Base-by-base conservation (phyloP, 2,888 invertebrate species). In the Diarsia brunnea region DNA sequence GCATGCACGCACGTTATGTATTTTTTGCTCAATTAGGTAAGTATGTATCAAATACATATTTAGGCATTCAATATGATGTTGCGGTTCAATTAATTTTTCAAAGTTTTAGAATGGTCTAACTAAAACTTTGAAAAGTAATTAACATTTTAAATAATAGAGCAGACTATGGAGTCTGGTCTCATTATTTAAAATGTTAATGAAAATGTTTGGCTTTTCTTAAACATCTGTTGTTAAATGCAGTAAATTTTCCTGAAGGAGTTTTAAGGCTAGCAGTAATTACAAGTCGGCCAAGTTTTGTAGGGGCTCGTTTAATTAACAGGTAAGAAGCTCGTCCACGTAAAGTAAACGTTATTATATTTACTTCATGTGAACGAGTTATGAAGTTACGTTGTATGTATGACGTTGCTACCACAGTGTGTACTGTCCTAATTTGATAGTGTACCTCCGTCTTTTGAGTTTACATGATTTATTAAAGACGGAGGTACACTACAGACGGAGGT, bases 251-350 rank as follows among this genome's bases (percentile, higher is more conserved):
- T 69, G 16, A 7, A 63, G 51, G 45, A 27, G 24, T 80, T 75
- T 69, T 51, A 64, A 64, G 58, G 51, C 49, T 51, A 45, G 16
- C 49, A 64, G 47, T 71, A 81, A 84, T 81, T 71, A 75, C 24
- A 72, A 24, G 68, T 43, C 47, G 31, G 19, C 3, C 47, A 58
- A 71, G 51, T 60, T 80, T 75, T 61, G 69, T 24, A 21, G 66
- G 53, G 21, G 63, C 47, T 68, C 7, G 75, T 75, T 45, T 79
- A 70, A 81, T 81, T 84, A 76, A 68, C 58, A 70, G 24, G 38
- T 27, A 14, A 38, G 38, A 49, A 38, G 75, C 38, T 38, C 38
- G 38, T 38, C 38, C 38, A 38, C 38, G 38, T 38, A 38, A 38
- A 38, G 38, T 38, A 38, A 38, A 38, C 38, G 8, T 38, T 38